A percentile compares a stretch with the other conserved stretches of the same genome.
Evolutionary conservation across 1,140 invertebrate species (phyloP).

Genomic region (Drosophila tropicalis): DNA sequence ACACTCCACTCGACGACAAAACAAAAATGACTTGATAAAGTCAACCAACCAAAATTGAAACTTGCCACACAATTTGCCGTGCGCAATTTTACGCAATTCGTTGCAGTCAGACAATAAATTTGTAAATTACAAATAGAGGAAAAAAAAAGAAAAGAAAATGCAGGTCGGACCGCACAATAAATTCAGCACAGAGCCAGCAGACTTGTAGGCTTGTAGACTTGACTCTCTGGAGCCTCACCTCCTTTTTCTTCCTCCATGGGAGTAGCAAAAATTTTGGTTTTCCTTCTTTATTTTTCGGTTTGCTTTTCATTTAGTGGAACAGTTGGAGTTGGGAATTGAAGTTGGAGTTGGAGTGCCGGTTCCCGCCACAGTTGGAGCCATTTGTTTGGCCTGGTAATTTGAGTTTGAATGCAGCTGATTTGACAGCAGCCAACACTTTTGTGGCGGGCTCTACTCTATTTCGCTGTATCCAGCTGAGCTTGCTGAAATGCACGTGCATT

Average conservation of each 20-base stretch:
- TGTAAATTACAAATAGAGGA: conserved; percentile 60
- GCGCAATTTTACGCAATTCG: conserved; percentile 78
- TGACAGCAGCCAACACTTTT: conserved; percentile 74
- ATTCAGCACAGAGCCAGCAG: conserved; percentile 50
- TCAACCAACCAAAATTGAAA: conserved; percentile 65
- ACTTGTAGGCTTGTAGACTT: conserved; percentile 42
- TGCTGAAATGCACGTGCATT: conserved; percentile 63
- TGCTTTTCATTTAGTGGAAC: conserved; percentile 46
- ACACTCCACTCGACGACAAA: conserved; percentile 17
- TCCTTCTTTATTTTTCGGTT: conserved; percentile 40
- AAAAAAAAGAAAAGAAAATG: conserved; percentile 62
- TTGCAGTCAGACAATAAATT: conserved; percentile 78
- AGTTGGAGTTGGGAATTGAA: conserved; percentile 17
- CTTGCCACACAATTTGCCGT: conserved; percentile 65
- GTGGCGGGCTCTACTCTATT: conserved; percentile 14
- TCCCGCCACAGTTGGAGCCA: conserved; percentile 31
- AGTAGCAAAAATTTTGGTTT: conserved; percentile 34
- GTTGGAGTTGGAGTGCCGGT: conserved; percentile 1
- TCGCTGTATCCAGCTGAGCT: conserved; percentile 61
- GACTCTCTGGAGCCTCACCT: conserved; percentile 1
- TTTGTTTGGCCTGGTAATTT: conserved; percentile 70
- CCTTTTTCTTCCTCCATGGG: conserved; percentile 29
- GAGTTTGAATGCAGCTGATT: conserved; percentile 79
- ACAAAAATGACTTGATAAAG: conserved; percentile 65
- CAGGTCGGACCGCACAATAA: conserved; percentile 73